Evolutionary conservation across 1,140 invertebrate genomes (phyloP), one percentile per base, ranked within the genome.

Genomic region (Drosophila lacteicornis): DNA sequence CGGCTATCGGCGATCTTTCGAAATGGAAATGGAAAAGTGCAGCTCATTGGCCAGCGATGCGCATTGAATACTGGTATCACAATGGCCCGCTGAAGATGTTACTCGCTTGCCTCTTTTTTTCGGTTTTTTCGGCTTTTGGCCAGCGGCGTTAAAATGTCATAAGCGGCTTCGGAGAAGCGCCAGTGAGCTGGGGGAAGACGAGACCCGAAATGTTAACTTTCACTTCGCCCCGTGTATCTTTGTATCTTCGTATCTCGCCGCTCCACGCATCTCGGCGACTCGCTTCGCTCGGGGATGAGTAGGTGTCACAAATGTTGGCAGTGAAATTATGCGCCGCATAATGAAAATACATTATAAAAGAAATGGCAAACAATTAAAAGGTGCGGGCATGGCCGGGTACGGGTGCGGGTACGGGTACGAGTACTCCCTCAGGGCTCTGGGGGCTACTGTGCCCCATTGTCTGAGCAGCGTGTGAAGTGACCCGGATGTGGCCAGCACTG

Each of bases 271-370:
- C 53, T 19, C 51, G 12, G 17, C 22, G 19, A 8, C 47, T 12
- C 25, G 27, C 56, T 3, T 25, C 22, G 22, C 22, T 25, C 65
- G 74, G 47, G 73, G 82, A 78, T 78, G 78, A 77, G 82, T 84
- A 80, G 81, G 82, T 85, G 82, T 84, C 78, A 77, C 58, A 77
- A 83, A 80, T 77, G 81, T 63, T 80, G 80, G 81, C 80, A 76
- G 82, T 78, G 75, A 84, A 84, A 84, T 85, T 85, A 80, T 77
- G 62, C 62, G 58, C n/a, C 45, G 38, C 56, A 65, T 80, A 71
- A 80, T 84, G 78, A 67, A 83, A 79, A 84, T 80, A 73, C 77
- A 84, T 84, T 77, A 80, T 84, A 71, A 70, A 77, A 69, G 80
- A 75, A 82, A 83, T 83, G 60, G 69, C 80, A 82, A 82, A 82